Percentiles rank a stretch among this genome's conserved stretches.
Evolutionary conservation across 1,140 invertebrate species (phyloP).

Genomic region (Drosophila biarmipes): DNA sequence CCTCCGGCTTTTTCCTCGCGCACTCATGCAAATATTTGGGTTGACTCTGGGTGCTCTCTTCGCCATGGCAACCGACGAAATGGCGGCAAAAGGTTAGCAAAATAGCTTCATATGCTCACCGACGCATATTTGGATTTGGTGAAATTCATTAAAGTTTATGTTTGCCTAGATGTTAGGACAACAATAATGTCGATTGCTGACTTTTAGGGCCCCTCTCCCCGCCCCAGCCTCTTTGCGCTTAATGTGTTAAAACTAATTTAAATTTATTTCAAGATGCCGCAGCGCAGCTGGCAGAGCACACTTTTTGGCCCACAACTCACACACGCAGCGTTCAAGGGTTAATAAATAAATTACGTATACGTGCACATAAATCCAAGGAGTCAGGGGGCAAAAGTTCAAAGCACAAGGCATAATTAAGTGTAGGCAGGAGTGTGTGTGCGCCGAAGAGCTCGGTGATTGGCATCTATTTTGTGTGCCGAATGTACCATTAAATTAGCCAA

Average conservation of each 20-base stretch:
- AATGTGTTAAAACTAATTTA: conserved; percentile 83
- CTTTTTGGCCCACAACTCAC: conserved; percentile 30
- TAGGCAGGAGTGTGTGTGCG: conserved; percentile 23
- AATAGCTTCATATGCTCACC: conserved; percentile 73
- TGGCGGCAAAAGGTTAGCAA: conserved; percentile 77
- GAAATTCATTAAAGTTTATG: conserved; percentile 83
- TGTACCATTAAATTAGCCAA: conserved; percentile 74
- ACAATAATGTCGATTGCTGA: conserved; percentile 66
- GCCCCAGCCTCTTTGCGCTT: conserved; percentile 74
- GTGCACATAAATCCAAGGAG: conserved; percentile 76
- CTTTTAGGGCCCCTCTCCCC: conserved; percentile 60
- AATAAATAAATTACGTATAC: conserved; percentile 83
- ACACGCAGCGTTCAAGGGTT: conserved; percentile 66
- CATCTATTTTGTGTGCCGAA: conserved; percentile 70
- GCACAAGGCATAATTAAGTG: conserved; percentile 56
- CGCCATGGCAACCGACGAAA: conserved; percentile 62
- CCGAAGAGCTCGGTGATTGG: conserved; percentile 49
- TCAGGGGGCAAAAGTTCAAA: conserved; percentile 66
- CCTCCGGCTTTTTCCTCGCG: conserved; percentile 49
- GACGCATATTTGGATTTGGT: conserved; percentile 72
- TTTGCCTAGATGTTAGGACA: conserved; percentile 61
- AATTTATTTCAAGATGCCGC: conserved; percentile 78
- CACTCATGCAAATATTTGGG: conserved; percentile 78
- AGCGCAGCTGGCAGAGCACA: conserved; percentile 41
- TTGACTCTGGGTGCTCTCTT: conserved; percentile 24